Base-by-base conservation (phyloP, 2,113 vertebrate species). In the Daubentonia madagascariensis region DNA sequence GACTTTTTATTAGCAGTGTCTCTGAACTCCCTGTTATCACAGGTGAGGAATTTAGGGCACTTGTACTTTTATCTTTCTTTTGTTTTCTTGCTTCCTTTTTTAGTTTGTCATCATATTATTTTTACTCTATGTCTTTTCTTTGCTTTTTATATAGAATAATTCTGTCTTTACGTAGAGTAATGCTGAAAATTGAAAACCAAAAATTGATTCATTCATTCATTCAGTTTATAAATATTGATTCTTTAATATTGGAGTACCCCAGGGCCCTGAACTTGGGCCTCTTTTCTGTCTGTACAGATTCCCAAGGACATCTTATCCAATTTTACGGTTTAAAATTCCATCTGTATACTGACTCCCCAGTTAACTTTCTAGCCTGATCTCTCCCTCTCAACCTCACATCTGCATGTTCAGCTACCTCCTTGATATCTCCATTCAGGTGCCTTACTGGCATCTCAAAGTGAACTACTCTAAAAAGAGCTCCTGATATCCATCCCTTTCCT, bases 161-260 rank as follows among this genome's bases (percentile, higher is more conserved):
- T 90, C 81, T 86, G 40, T 79, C 37, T 89, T 91, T 95, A 48
- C 5, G 35, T 65, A 73, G 65, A 68, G 32, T 89, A 61, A 48
- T 83, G 68, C 22, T 94, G 35, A 67, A 92, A 92, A 37, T 87
- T 94, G 32, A 81, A 93, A 95, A 85, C 18, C 45, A 61, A 78
- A 94, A 94, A 72, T 84, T 57, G 11, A 92, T 57, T 89, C 20
- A 84, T 75, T 92, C 7, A 73, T 92, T 73, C 5, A 75, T 96
- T 90, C 59, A 86, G 86, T 86, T 86, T 63, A 25, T 89, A 52
- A 73, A 75, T 92, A 90, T 78, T 59, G 37, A 67, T 72, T 7
- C 8, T 96, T 94, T 72, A 85, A 85, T 78, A 85, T 57, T 89
- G 13, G 73, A 72, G n/a, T 85, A 67, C 23, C 18, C 78, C 30